A percentile compares a stretch with the other conserved stretches of the same genome.
These are phyloP conservation scores for Neoaliturus tenellus DNA, from an alignment of 2,888 invertebrate species.

Conservation along the genomic window DNA sequence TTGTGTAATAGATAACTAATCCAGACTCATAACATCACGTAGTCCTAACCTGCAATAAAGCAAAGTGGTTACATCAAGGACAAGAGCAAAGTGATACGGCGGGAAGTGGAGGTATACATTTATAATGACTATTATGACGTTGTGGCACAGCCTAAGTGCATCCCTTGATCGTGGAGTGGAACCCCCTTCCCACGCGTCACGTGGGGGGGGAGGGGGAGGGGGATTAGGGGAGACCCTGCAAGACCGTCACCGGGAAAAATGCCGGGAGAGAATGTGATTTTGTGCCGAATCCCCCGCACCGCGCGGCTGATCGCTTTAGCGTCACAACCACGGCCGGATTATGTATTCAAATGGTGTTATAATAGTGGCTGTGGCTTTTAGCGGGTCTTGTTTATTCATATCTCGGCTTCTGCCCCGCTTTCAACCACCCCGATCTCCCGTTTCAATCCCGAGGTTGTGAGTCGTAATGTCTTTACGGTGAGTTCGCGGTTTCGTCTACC, in stretches of 20 bases:
- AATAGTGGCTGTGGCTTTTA: constrained; percentile 58
- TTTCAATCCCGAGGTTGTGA: not conserved
- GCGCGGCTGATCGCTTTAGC: constrained; percentile 34
- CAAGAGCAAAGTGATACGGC: not conserved
- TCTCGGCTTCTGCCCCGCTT: constrained; percentile 18
- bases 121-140: constrained; percentile 42
- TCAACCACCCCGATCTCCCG: constrained; percentile 6
- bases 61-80: not conserved
- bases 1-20: no score
- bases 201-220: not conserved
- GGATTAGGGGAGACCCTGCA: not conserved
- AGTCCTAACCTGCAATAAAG: constrained; percentile 5
- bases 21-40: no score
- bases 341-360: constrained; percentile 57
- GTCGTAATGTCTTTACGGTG: not conserved
- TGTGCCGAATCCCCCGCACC: not conserved
- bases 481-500: not conserved
- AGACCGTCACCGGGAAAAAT: not conserved
- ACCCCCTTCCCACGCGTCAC: not conserved
- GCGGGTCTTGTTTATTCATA: constrained; percentile 58
- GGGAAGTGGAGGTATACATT: constrained; percentile 34
- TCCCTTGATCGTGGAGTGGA: constrained; percentile 29
- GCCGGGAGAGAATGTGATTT: not conserved
- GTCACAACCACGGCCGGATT: constrained; percentile 30
- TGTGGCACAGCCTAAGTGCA: constrained; percentile 42